Evolutionary conservation across 2,113 vertebrate species (phyloP).

Genomic region (Microtus oregoni): DNA sequence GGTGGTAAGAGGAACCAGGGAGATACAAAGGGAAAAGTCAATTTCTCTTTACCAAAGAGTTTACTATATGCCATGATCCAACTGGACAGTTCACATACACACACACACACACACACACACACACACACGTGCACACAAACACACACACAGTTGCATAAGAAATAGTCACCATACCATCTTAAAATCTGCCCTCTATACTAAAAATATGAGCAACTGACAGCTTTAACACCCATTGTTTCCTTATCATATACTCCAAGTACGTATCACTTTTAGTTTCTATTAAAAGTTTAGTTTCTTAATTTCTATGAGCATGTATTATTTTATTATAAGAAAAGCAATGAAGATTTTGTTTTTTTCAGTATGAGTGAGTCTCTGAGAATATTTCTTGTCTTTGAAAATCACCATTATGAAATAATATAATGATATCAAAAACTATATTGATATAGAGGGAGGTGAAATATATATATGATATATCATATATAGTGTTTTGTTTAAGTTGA

Average conservation of each 20-base stretch:
- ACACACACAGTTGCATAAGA: background rate
- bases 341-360: constrained; percentile 20
- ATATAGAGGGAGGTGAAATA: background rate
- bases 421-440: constrained; percentile 25
- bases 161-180: background rate
- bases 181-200: constrained; percentile 17
- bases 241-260: background rate
- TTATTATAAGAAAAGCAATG: constrained; percentile 44
- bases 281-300: constrained; percentile 27
- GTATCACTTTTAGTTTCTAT: background rate
- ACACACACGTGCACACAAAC: too few relatives aligned
- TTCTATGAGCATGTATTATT: constrained; percentile 14
- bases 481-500: constrained; percentile 29
- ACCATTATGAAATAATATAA: constrained; percentile 34
- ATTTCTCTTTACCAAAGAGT: background rate
- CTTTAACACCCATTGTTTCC: constrained; percentile 17
- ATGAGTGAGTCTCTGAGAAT: background rate
- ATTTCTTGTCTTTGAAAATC: constrained; percentile 38
- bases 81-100: background rate
- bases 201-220: constrained; percentile 3
- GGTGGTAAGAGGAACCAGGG: background rate
- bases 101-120: too few relatives aligned
- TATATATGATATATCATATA: background rate
- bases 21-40: background rate
- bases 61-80: background rate